phyloP scores from a whole-genome alignment of 2,888 invertebrate species.

The Thumatha senex region DNA sequence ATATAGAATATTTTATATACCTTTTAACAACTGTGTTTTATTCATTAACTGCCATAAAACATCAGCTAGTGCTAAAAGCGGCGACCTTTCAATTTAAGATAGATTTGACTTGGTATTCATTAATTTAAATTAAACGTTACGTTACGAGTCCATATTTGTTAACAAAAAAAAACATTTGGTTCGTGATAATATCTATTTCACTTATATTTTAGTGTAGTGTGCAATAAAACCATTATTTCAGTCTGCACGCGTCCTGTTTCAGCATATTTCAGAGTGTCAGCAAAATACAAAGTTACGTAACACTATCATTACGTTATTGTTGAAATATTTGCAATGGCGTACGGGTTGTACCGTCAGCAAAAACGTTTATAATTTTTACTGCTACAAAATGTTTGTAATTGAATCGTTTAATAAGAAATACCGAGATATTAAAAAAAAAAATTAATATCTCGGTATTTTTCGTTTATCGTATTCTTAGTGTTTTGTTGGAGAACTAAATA shows the following conservation, averaged over 20 bases:
- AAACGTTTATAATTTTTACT: constrained; percentile 7
- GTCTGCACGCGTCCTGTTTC: background rate
- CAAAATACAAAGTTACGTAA: constrained; percentile 13
- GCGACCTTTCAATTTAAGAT: too few species aligned
- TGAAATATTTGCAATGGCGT: constrained; percentile 22
- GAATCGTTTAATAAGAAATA: constrained; percentile 5
- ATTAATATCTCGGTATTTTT: background rate
- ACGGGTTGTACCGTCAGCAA: constrained; percentile 9
- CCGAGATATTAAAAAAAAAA: background rate
- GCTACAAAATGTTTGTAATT: constrained; percentile 6
- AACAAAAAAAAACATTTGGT: too few species aligned
- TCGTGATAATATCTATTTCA: too few species aligned
- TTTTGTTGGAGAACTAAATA: too few species aligned
- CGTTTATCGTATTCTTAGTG: too few species aligned
- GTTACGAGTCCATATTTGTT: too few species aligned
- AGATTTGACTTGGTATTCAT: too few species aligned
- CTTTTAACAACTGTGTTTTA: too few species aligned
- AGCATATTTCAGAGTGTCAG: constrained; percentile 16
- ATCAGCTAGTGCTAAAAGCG: too few species aligned
- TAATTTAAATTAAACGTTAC: too few species aligned
- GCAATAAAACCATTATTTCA: background rate
- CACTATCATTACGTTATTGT: constrained; percentile 25
- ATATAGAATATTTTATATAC: background rate
- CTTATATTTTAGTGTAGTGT: background rate
- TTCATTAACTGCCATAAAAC: too few species aligned